These are phyloP conservation scores for Paradoxurus hermaphroditus DNA, from an alignment of 2,113 vertebrate genomes.

Conservation along the genomic window DNA sequence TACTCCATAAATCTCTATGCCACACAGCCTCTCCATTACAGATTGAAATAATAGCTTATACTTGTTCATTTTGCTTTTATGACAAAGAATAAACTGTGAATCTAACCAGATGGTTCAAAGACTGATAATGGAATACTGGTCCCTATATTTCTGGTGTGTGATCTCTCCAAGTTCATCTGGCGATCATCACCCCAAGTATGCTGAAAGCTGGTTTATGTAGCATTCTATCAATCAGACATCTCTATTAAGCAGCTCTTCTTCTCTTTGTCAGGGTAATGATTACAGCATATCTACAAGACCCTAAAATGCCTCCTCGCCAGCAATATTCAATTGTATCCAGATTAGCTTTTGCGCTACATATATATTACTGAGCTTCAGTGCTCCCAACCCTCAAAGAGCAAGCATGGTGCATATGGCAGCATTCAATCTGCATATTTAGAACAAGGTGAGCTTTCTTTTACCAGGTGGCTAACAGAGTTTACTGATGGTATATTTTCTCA, in stretches of 20 bases:
- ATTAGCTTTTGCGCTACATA: neutral
- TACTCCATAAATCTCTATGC: conserved; percentile 38
- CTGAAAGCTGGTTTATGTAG: neutral
- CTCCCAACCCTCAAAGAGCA: neutral
- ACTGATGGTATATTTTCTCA: neutral
- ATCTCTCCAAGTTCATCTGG: conserved; percentile 22
- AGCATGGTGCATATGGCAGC: neutral
- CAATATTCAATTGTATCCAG: conserved; percentile 22
- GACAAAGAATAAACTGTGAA: conserved; percentile 41
- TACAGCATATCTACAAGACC: conserved; percentile 15
- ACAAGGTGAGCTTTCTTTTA: neutral
- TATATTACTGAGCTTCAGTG: neutral
- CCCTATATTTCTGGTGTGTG: conserved; percentile 16
- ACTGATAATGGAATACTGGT: conserved; percentile 37
- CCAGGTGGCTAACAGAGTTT: neutral
- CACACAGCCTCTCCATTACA: conserved; percentile 43
- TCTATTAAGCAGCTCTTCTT: conserved; percentile 46
- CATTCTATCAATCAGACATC: conserved; percentile 33
- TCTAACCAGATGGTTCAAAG: conserved; percentile 43
- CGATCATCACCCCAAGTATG: conserved; percentile 9
- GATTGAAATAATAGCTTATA: conserved; percentile 34
- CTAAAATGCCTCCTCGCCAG: neutral
- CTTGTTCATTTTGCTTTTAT: conserved; percentile 50
- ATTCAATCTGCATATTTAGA: conserved; percentile 17
- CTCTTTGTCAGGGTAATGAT: conserved; percentile 21